These are phyloP conservation scores for Mola mola DNA, from an alignment of 2,113 vertebrate genomes.

Conservation along the genomic window DNA sequence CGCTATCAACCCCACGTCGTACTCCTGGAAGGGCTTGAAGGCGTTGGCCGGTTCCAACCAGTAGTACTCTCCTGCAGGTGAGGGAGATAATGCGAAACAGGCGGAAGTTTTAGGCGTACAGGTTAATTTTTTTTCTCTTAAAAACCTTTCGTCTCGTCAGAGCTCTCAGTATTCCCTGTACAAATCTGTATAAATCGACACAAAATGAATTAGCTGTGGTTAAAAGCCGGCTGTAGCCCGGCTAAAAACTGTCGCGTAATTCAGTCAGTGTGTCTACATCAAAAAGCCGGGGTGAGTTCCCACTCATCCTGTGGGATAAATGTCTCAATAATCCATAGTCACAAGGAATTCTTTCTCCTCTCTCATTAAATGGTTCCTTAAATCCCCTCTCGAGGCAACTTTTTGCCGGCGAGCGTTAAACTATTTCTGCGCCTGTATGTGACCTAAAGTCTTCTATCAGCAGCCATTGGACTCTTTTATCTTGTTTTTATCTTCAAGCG, in stretches of 20 bases:
- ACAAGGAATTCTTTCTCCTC: neutral
- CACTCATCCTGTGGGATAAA: neutral
- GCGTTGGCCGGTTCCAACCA: conserved; percentile 91
- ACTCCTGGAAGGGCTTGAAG: conserved; percentile 89
- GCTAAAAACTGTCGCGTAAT: conserved; percentile 26
- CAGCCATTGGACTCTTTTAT: conserved; percentile 22
- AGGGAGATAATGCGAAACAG: neutral
- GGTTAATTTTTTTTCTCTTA: too few relatives aligned
- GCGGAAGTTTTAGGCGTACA: neutral
- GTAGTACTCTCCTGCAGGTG: conserved; percentile 86
- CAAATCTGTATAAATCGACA: too few relatives aligned
- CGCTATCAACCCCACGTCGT: conserved; percentile 87
- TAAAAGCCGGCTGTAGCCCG: too few relatives aligned
- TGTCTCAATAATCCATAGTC: neutral
- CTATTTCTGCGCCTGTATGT: neutral
- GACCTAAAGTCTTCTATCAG: conserved; percentile 25
- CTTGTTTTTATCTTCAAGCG: conserved; percentile 17
- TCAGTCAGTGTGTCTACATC: neutral
- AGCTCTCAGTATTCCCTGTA: too few relatives aligned
- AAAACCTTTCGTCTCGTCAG: too few relatives aligned
- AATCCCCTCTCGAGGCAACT: neutral
- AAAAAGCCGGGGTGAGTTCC: neutral
- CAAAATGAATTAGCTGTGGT: too few relatives aligned
- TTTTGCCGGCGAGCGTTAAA: conserved; percentile 15
- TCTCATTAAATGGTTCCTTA: neutral